Base-by-base conservation (phyloP, 2,888 invertebrate genomes). In the Opisthograptis luteolata region DNA sequence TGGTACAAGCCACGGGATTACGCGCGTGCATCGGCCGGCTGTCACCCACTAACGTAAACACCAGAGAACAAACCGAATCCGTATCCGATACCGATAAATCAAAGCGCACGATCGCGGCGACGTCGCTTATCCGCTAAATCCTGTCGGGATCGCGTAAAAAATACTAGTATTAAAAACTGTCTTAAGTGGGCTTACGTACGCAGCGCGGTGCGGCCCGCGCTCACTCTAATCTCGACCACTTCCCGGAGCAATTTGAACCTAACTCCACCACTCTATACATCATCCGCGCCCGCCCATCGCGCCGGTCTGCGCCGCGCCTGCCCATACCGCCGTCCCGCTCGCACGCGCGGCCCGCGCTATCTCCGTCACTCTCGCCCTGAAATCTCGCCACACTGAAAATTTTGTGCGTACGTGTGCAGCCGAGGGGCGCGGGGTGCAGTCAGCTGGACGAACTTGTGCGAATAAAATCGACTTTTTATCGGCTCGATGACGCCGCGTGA, bases 251-350 rank as follows among this genome's bases (percentile, higher is more conserved):
- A 93, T 93, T 93, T 93, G 93, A 93, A 89, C 92, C 92, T 93
- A 93, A 93, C 93, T 93, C 93, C 92, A 91, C 92, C 92, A 93
- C 93, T 93, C 93, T 93, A 93, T 93, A 93, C 93, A 93, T 93
- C 93, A 93, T 93, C 92, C 79, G 79, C 76, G 77, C 86, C 87
- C 88, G 87, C 89, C 92, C 91, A 91, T 88, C 81, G 86, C 82
- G 85, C 79, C 77, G 76, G 62, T 62, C 63, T 60, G 70, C 68
- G 69, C 59, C 73, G 70, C 70, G 70, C 70, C 68, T 76, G 66
- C 68, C 65, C 65, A 61, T 81, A 77, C 64, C 53, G 41, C 64
- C 65, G 62, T 82, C 87, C 70, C 82, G 28, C 68, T 87, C 79
- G 47, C 72, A 47, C 79, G 1, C 48, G 34, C 5, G 1, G 6